These are phyloP conservation scores for Protodeltote pygarga DNA, from an alignment of 2,888 invertebrate species.

Conservation along the genomic window DNA sequence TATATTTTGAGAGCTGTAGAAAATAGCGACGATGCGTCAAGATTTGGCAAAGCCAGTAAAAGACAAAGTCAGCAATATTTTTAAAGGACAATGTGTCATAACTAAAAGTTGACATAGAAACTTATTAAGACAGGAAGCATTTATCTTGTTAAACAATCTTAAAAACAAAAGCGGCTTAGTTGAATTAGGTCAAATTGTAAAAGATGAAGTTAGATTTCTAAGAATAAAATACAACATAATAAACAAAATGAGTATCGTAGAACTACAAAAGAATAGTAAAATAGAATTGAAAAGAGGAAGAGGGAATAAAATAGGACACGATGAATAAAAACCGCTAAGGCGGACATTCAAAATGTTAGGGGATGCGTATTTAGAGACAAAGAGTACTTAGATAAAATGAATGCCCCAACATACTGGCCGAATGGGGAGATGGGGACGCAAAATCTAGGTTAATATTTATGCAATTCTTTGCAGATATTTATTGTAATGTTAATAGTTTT, in stretches of 20 bases:
- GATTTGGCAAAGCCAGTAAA: constrained; percentile 27
- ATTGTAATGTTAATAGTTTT: constrained; percentile 34
- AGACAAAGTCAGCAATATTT: constrained; percentile 7
- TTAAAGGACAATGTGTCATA: constrained; percentile 18
- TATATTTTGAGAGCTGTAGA: background rate
- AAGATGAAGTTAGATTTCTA: constrained; percentile 37
- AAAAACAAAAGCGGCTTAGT: constrained; percentile 27
- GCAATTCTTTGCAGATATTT: constrained; percentile 30
- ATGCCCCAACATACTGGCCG: constrained; percentile 53
- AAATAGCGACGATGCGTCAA: constrained; percentile 21
- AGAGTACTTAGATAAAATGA: constrained; percentile 51
- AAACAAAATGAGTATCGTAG: constrained; percentile 27
- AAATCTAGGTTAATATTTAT: constrained; percentile 51
- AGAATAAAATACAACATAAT: constrained; percentile 42
- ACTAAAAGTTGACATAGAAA: constrained; percentile 1
- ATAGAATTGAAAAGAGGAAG: constrained; percentile 27
- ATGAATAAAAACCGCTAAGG: constrained; percentile 15
- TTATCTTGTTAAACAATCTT: constrained; percentile 23
- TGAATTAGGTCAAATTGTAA: constrained; percentile 44
- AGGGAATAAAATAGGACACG: constrained; percentile 22
- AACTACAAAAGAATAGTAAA: constrained; percentile 37
- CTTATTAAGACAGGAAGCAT: constrained; percentile 27
- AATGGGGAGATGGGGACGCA: constrained; percentile 10
- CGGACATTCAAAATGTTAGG: constrained; percentile 17
- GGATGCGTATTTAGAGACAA: constrained; percentile 33